Percentiles rank a stretch among this genome's conserved stretches.
phyloP scores from a whole-genome alignment of 53 echinoderm and acorn worm species.

The Apostichopus leukothele region DNA sequence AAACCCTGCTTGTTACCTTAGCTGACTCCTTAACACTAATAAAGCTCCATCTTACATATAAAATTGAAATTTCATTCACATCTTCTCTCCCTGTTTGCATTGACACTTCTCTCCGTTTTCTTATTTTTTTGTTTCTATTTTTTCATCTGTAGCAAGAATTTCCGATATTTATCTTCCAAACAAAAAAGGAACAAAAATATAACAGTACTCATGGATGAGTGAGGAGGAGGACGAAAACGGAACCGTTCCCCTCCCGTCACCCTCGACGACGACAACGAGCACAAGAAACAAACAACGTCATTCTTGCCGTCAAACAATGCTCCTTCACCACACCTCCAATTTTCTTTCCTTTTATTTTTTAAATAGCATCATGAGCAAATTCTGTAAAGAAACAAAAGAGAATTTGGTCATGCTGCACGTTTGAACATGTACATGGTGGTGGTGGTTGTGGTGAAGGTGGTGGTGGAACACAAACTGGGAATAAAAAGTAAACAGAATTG shows the following conservation, averaged over 20 bases:
- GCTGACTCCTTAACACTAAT: neutral
- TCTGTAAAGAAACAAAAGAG: neutral
- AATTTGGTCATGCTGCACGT: conserved; percentile 22
- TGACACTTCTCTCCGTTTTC: conserved; percentile 28
- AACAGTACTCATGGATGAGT: conserved; percentile 33
- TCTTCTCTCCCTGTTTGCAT: conserved; percentile 36
- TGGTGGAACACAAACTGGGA: conserved; percentile 23
- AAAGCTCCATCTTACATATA: neutral
- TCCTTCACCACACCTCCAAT: neutral
- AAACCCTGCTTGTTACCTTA: neutral
- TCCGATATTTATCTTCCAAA: conserved; percentile 32
- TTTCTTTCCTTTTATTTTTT: neutral
- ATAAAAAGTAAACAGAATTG: conserved; percentile 25
- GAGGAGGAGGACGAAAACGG: neutral
- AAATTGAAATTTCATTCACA: neutral
- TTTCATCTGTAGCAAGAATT: conserved; percentile 44
- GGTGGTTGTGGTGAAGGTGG: neutral
- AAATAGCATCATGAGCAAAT: conserved; percentile 32
- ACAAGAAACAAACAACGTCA: conserved; percentile 26
- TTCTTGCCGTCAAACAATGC: neutral
- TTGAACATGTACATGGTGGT: conserved; percentile 30
- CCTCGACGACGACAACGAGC: neutral
- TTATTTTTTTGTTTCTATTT: conserved; percentile 28
- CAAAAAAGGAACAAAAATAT: conserved; percentile 19
- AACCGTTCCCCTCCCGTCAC: neutral